Conservation (phyloP, 2,888 invertebrate species). For the Sepioteuthis lessoniana region DNA sequence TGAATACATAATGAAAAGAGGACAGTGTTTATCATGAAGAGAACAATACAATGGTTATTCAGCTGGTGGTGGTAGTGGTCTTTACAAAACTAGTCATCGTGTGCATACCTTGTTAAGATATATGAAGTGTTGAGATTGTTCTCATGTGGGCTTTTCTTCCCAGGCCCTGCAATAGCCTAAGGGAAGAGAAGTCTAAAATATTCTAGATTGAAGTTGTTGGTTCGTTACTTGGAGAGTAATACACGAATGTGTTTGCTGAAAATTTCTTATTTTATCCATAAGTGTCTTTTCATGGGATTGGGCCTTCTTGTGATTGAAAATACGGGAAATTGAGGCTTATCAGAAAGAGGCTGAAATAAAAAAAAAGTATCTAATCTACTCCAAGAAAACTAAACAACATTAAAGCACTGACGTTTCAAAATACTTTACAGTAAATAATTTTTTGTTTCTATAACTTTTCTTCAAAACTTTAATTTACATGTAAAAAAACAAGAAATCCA, state of each 20-base stretch:
- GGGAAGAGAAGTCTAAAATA: neutral
- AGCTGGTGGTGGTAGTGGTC: neutral
- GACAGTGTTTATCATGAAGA: neutral
- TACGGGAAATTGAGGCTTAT: neutral
- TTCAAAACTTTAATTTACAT: too few species aligned
- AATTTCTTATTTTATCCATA: neutral
- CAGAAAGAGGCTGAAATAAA: neutral
- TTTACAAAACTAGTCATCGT: neutral
- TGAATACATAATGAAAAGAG: neutral
- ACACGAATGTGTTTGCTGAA: neutral
- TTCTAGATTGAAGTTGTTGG: slow-evolving; percentile 33
- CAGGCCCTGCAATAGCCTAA: neutral
- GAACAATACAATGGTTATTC: neutral
- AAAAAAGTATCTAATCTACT: neutral
- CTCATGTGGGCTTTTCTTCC: neutral
- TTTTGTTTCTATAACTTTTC: too few species aligned
- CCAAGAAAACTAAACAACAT: too few species aligned
- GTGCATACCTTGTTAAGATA: neutral
- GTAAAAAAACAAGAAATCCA: too few species aligned
- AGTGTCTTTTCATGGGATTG: neutral
- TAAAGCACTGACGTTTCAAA: too few species aligned
- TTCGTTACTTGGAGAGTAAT: neutral
- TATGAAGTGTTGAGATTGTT: neutral
- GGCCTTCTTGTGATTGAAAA: neutral
- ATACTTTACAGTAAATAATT: too few species aligned